phyloP scores from a whole-genome alignment of 1,140 invertebrate species.

The Nylanderia fulva region DNA sequence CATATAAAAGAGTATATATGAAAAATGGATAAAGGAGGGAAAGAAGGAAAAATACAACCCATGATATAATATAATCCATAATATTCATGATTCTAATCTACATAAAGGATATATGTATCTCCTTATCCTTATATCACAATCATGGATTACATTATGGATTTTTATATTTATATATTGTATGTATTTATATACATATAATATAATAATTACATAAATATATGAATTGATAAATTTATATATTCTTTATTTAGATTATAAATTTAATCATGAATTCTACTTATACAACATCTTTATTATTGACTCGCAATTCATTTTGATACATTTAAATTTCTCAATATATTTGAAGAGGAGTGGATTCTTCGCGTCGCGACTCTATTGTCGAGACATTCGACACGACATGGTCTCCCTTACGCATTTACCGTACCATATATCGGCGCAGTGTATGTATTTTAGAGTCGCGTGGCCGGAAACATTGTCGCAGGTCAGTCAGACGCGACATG shows the following conservation, averaged over 20 bases:
- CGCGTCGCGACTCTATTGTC: constrained; percentile 2
- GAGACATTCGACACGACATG: constrained; percentile 16
- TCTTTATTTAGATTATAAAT: not conserved
- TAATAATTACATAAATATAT: too few relatives aligned
- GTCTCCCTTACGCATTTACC: constrained; percentile 66
- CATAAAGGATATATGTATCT: too few relatives aligned
- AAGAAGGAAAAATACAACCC: not conserved
- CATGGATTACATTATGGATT: too few relatives aligned
- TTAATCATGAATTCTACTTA: not conserved
- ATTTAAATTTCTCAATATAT: not conserved
- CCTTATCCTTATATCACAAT: too few relatives aligned
- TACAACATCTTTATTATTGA: too few relatives aligned
- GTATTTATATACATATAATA: too few relatives aligned
- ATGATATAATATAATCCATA: too few relatives aligned
- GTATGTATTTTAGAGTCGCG: constrained; percentile 72
- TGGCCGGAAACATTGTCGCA: constrained; percentile 69
- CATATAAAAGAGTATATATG: not conserved
- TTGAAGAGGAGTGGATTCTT: not conserved
- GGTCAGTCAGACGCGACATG: constrained; percentile 69
- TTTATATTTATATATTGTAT: too few relatives aligned
- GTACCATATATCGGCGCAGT: constrained; percentile 41
- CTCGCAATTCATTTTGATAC: too few relatives aligned
- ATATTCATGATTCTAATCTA: too few relatives aligned
- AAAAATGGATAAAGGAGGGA: not conserved
- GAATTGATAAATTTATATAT: too few relatives aligned